phyloP scores from a whole-genome alignment of 2,797 vertebrate species.

The Erethizon dorsatum region DNA sequence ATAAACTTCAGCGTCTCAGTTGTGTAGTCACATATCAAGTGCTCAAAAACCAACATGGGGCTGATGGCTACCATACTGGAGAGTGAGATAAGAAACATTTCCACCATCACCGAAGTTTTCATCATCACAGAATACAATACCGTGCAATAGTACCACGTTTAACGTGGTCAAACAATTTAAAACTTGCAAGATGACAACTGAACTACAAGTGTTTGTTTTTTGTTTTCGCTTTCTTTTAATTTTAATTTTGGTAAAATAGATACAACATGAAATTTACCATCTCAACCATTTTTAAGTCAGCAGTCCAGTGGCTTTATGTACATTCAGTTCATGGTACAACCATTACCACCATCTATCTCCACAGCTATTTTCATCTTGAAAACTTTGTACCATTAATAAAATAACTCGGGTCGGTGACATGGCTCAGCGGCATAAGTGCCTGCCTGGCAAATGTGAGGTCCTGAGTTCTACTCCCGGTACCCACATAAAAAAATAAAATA shows the following conservation, averaged over 20 bases:
- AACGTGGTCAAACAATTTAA: neutral
- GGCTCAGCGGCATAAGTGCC: too few relatives aligned
- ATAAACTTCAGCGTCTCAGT: neutral
- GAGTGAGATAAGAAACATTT: neutral
- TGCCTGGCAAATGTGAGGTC: too few relatives aligned
- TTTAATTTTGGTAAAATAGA: constrained; percentile 2
- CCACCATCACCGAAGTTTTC: neutral
- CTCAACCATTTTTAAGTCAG: neutral
- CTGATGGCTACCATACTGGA: neutral
- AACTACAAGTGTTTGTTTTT: neutral
- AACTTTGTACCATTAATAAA: neutral
- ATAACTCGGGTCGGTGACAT: too few relatives aligned
- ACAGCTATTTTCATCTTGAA: neutral
- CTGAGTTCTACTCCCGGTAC: too few relatives aligned
- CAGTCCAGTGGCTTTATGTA: neutral
- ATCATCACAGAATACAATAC: neutral
- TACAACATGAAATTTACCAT: neutral
- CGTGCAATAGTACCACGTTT: neutral
- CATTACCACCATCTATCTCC: neutral
- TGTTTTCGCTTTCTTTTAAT: neutral
- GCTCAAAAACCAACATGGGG: neutral
- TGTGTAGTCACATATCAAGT: neutral
- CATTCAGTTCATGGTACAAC: neutral
- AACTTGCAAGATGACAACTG: neutral
- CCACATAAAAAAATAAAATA: too few relatives aligned